Percentiles rank a stretch among this genome's conserved stretches.
Evolutionary conservation across 2,113 vertebrate genomes (phyloP).

Genomic region (Tragelaphus scriptus): DNA sequence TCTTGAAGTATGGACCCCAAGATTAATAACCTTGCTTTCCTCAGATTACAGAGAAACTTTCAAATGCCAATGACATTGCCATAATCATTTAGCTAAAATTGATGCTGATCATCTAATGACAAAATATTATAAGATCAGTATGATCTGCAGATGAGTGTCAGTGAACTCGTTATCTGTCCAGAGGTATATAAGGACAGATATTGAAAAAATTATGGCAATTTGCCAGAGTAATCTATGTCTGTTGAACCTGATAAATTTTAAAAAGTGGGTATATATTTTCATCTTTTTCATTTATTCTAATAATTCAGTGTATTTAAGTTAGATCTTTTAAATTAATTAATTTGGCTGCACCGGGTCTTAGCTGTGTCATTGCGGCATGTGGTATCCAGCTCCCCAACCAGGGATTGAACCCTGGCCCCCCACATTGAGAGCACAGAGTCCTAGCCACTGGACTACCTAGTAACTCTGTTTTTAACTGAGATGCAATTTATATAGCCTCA

Average conservation of each 20-base stretch:
- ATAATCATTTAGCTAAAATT: not conserved
- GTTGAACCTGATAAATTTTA: not conserved
- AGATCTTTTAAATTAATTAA: not conserved
- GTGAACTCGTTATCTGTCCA: not conserved
- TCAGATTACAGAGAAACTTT: not conserved
- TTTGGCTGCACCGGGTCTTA: not conserved
- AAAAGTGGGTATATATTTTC: not conserved
- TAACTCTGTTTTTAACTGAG: not conserved
- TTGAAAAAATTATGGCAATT: not conserved
- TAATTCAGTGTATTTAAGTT: not conserved
- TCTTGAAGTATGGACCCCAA: not conserved
- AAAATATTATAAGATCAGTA: not conserved
- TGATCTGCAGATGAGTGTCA: not conserved
- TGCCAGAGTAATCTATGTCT: not conserved
- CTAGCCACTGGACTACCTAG: not conserved
- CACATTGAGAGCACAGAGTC: not conserved
- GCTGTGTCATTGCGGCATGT: accelerated
- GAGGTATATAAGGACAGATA: not conserved
- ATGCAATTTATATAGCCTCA: not conserved
- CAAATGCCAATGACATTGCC: not conserved
- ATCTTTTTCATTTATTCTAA: not conserved
- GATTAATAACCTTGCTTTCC: not conserved
- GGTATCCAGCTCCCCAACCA: not conserved
- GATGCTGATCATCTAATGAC: not conserved
- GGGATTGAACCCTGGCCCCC: not conserved